Evolutionary conservation across 2,888 invertebrate genomes (phyloP), one percentile per base, ranked within the genome.

Genomic region (Melinaea marsaeus): DNA sequence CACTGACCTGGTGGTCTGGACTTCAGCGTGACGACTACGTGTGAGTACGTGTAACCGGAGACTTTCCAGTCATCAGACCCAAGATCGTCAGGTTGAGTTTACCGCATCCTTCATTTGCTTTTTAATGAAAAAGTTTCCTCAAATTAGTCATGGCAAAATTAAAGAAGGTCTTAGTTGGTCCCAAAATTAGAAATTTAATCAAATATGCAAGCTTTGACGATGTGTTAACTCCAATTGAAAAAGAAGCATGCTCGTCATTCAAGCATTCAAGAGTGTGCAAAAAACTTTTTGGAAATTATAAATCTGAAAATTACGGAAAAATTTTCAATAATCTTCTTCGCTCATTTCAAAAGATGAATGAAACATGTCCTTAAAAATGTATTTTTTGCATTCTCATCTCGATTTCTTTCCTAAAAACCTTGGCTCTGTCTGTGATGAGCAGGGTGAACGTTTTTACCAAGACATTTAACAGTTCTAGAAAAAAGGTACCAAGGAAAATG

Each of bases 391-490:
- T 61, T 65, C 55, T 58, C 68, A 65, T 51, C 56, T 67, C 35
- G 62, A 69, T 42, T 54, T 42, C 32, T 68, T 70, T 57, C 63
- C 64, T 33, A 59, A 64, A 57, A 67, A 67, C 58, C 63, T 68
- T 34, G 76, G 74, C 61, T 70, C 73, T 63, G 66, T 69, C 54
- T 79, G 76, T 62, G 77, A 79, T 62, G 78, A 79, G 63, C 78
- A 79, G 55, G 77, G 75, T 63, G 76, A 81, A 63, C 70, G 77
- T 46, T 75, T 81, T 55, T 78, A 79, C 67, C 78, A 79, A 63
- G 79, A 80, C 63, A 66, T 79, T 55, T 70, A n/a, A n/a, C 69
- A 37, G 69, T 69, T 13, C 79, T 81, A 69, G 77, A 81, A 66
- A 72, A 74, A 48, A 65, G 77, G 1, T 80, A 79, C 67, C 76